Percentiles rank a stretch among this genome's conserved stretches.
Conservation (phyloP, 2,113 vertebrate genomes). For the Stictonetta naevosa region DNA sequence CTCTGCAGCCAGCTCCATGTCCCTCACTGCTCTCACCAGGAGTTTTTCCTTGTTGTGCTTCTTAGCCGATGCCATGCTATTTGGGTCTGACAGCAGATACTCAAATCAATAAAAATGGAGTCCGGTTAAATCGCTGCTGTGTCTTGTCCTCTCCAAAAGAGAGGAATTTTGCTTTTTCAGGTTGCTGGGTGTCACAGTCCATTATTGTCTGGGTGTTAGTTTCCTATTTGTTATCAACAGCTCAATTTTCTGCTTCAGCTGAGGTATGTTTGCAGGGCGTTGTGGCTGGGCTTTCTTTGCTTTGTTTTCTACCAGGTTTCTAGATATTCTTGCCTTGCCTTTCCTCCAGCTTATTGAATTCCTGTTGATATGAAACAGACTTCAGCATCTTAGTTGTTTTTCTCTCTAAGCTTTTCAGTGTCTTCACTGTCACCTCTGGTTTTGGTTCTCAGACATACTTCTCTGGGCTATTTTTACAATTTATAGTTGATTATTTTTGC, state of each 20-base stretch:
- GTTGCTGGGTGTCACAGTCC: not conserved
- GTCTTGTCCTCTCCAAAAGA: not conserved
- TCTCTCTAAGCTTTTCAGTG: not conserved
- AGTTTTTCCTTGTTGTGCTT: not conserved
- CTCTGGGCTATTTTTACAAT: slow-evolving; percentile 31
- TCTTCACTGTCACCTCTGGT: slow-evolving; percentile 35
- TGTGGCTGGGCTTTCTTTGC: not conserved
- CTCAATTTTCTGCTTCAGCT: not conserved
- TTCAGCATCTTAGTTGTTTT: not conserved
- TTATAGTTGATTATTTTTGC: slow-evolving; percentile 13
- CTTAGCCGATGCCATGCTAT: not conserved
- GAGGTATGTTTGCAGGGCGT: not conserved
- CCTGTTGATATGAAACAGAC: not conserved
- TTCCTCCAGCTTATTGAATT: not conserved
- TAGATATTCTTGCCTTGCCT: not conserved
- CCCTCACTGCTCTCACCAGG: not conserved
- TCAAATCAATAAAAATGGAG: not conserved
- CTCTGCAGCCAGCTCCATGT: not conserved
- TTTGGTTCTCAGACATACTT: slow-evolving; percentile 45
- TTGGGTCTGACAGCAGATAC: not conserved
- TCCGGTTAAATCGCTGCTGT: not conserved
- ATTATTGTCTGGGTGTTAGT: not conserved
- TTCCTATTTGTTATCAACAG: not conserved
- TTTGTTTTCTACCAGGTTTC: not conserved
- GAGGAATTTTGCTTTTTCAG: not conserved